phyloP scores from a whole-genome alignment of 1,140 invertebrate genomes.

The Drosophila malerkotliana region DNA sequence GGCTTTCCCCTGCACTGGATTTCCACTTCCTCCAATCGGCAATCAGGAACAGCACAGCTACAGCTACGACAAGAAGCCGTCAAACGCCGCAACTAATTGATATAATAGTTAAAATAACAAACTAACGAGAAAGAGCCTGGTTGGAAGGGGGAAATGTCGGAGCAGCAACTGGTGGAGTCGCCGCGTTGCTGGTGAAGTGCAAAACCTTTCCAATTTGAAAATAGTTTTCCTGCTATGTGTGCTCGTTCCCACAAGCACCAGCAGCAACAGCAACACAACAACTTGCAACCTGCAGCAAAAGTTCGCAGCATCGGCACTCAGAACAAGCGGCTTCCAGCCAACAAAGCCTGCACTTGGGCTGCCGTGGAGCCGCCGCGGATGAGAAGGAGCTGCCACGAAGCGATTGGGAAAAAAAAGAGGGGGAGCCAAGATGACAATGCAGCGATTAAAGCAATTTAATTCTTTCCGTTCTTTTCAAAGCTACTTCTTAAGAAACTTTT shows the following conservation, averaged over 20 bases:
- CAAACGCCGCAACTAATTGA: conserved; percentile 78
- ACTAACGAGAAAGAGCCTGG: conserved; percentile 73
- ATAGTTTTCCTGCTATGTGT: conserved; percentile 74
- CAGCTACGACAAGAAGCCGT: conserved; percentile 47
- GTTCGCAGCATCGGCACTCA: conserved; percentile 15
- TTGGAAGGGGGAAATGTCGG: conserved; percentile 10
- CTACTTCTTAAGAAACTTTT: neutral
- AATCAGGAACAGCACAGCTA: conserved; percentile 12
- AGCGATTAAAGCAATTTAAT: conserved; percentile 71
- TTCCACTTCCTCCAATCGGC: conserved; percentile 57
- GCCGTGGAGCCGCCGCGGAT: neutral
- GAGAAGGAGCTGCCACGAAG: conserved; percentile 24
- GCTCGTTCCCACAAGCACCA: conserved; percentile 63
- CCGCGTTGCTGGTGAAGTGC: conserved; percentile 68
- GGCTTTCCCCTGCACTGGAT: conserved; percentile 59
- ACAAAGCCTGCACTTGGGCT: conserved; percentile 30
- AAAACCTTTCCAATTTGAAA: conserved; percentile 82
- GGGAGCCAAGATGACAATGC: conserved; percentile 72
- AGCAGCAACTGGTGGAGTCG: neutral
- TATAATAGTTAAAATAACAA: conserved; percentile 83
- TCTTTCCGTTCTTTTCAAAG: conserved; percentile 3
- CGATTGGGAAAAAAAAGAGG: conserved; percentile 13
- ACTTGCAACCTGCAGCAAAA: conserved; percentile 9
- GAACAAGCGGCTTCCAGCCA: conserved; percentile 28
- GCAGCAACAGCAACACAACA: conserved; percentile 14